Conservation (phyloP, 2,888 invertebrate genomes). For the Abrostola triplasia region DNA sequence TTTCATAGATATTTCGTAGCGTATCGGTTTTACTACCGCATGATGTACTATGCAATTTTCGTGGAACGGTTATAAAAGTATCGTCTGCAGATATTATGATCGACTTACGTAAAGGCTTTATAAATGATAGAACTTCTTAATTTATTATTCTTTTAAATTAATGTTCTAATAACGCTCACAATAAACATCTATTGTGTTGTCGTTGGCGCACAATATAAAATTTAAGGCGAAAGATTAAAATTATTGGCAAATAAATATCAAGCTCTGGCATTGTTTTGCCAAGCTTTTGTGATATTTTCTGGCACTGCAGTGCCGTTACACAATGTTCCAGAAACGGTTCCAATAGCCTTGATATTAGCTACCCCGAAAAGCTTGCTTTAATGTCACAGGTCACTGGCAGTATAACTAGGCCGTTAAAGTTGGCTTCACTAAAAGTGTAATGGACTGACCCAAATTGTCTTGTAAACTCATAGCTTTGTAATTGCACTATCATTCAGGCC, state of each 20-base stretch:
- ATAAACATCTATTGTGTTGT: too few relatives aligned
- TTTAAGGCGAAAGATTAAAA: slow-evolving; percentile 29
- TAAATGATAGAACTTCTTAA: not conserved
- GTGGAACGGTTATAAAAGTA: slow-evolving; percentile 19
- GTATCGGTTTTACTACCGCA: slow-evolving; percentile 38
- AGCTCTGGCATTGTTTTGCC: slow-evolving; percentile 67
- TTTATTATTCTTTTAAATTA: not conserved
- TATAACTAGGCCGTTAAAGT: slow-evolving; percentile 60
- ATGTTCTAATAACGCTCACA: too few relatives aligned
- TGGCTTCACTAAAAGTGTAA: slow-evolving; percentile 60
- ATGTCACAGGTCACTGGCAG: slow-evolving; percentile 68
- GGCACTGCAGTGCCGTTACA: slow-evolving; percentile 56
- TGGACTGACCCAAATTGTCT: slow-evolving; percentile 68
- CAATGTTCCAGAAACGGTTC: slow-evolving; percentile 50
- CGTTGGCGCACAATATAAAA: slow-evolving; percentile 19
- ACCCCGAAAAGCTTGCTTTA: slow-evolving; percentile 65
- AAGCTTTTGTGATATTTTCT: slow-evolving; percentile 65
- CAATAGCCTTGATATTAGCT: slow-evolving; percentile 68
- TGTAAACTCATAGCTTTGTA: slow-evolving; percentile 64
- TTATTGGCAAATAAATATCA: slow-evolving; percentile 61
- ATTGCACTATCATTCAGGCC: slow-evolving; percentile 59
- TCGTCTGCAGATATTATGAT: not conserved
- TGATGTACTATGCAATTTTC: slow-evolving; percentile 42
- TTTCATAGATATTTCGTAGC: slow-evolving; percentile 60
- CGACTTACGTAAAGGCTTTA: not conserved